phyloP scores from a whole-genome alignment of 2,888 invertebrate genomes.

The Pseudococcus longispinus region DNA sequence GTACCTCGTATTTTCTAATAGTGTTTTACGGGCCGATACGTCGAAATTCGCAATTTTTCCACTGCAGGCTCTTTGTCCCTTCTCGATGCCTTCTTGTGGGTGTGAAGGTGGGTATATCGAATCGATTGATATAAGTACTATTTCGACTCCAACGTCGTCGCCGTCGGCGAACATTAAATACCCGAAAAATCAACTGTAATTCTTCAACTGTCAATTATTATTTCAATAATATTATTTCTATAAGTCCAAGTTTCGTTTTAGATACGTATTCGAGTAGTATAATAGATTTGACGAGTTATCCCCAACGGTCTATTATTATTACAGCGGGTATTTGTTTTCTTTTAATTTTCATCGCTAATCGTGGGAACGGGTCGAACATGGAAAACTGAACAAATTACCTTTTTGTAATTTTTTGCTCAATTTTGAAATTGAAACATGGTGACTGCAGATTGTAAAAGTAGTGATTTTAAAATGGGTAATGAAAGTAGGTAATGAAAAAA shows the following conservation, averaged over 20 bases:
- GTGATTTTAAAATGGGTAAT: too few species aligned
- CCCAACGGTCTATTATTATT: not conserved
- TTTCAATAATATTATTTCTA: not conserved
- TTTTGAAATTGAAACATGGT: too few species aligned
- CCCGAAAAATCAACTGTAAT: not conserved
- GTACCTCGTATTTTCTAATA: not conserved
- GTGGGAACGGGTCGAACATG: too few species aligned
- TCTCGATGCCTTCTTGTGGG: not conserved
- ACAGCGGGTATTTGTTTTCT: not conserved
- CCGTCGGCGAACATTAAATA: not conserved
- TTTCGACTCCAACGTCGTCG: not conserved
- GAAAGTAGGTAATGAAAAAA: too few species aligned
- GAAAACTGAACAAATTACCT: too few species aligned
- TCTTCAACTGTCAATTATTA: not conserved
- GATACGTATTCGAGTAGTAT: not conserved
- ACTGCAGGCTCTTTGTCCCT: not conserved
- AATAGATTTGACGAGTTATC: not conserved
- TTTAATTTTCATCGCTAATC: slow-evolving; percentile 11
- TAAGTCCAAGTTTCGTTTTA: too few species aligned
- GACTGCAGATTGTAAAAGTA: too few species aligned
- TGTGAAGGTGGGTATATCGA: not conserved
- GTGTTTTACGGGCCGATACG: not conserved
- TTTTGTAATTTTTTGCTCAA: too few species aligned
- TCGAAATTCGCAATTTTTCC: not conserved
- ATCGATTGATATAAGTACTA: not conserved